Base-by-base conservation (phyloP, 2,888 invertebrate genomes). In the Drosophila diplacantha region DNA sequence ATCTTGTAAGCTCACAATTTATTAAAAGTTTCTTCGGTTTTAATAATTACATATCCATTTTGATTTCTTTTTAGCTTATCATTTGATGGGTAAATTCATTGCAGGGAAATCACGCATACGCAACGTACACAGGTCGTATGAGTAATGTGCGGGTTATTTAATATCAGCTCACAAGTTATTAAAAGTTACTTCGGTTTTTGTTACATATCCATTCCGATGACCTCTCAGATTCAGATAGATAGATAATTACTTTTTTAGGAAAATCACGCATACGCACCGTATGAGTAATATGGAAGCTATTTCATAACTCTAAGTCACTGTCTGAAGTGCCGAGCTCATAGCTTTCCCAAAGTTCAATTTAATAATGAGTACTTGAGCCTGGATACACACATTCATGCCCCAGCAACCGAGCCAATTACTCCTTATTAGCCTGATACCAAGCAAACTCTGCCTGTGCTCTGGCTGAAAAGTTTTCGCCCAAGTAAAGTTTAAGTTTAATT, bases 401-500 rank as follows among this genome's bases (percentile, higher is more conserved):
- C n/a, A n/a, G n/a, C n/a, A 46, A 46, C 20, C 31, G 44, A 14
- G 3, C 7, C 35, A 37, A 44, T 58, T 43, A 58, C 34, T 56
- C 57, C 43, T 44, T 38, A 39, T 39, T 39, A 39, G 39, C 39
- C 22, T 22, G 39, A 39, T 39, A 22, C 22, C 22, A 3, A 14
- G 8, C 7, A 3, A 39, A 39, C 39, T 39, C 9, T n/a, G 39
- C 39, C 39, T 8, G 39, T 8, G 22, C 39, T 24, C 41, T n/a
- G 18, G 31, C 58, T n/a, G 9, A 20, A 59, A 59, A 59, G 18
- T 59, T 59, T 58, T 16, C 14, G 31, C 37, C 44, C 37, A 32
- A 26, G 32, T 31, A 58, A 58, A 59, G 38, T 59, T 59, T 24
- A 59, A 38, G 58, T 46, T 59, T 59, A 58, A 59, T 59, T 59